phyloP scores from a whole-genome alignment of 2,113 vertebrate species.

The Trochalopteron elliotii region DNA sequence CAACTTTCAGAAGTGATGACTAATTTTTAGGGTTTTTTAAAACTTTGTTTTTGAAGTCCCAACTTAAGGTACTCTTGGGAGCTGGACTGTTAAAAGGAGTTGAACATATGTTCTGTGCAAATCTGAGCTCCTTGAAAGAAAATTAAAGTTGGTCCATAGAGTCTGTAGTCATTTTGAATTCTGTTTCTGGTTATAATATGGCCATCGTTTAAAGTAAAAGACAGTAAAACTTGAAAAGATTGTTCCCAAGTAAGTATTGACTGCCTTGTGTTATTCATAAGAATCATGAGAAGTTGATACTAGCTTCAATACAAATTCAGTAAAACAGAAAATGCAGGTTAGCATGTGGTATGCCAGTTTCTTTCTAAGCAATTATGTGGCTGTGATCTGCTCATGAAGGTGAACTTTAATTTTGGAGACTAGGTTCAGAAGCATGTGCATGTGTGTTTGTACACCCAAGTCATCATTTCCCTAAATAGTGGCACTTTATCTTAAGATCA shows the following conservation, averaged over 20 bases:
- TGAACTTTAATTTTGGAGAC: background rate
- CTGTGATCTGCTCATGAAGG: background rate
- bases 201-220: background rate
- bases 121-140: background rate
- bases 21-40: background rate
- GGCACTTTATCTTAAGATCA: background rate
- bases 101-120: background rate
- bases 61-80: background rate
- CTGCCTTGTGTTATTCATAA: background rate
- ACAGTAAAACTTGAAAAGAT: background rate
- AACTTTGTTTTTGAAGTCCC: background rate
- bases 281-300: background rate
- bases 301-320: background rate
- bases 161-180: background rate
- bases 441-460: background rate
- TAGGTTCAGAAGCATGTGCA: conserved; percentile 1
- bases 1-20: background rate
- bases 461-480: background rate
- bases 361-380: background rate
- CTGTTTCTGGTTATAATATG: background rate
- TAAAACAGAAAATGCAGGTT: background rate
- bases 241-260: background rate
- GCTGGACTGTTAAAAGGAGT: background rate
- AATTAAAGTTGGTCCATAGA: background rate
- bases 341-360: background rate